Percentiles rank a stretch among this genome's conserved stretches.
phyloP scores from a whole-genome alignment of 2,113 vertebrate genomes.

The Hepsetus odoe region DNA sequence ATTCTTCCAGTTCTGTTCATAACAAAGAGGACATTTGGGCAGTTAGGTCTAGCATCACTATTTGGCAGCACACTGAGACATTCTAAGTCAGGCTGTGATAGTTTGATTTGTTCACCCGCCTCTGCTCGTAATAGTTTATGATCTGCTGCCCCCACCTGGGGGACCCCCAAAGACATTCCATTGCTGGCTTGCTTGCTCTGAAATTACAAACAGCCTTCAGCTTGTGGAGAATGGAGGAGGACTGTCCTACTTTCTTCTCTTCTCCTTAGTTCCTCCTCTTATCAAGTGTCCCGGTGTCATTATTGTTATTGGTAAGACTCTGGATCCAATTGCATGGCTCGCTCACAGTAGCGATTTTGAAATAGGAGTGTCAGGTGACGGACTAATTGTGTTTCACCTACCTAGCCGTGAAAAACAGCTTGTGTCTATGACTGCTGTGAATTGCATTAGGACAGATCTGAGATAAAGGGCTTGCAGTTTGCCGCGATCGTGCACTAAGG shows the following conservation, averaged over 20 bases:
- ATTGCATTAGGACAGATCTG: conserved; percentile 35
- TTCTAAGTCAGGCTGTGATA: conserved; percentile 51
- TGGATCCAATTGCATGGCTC: conserved; percentile 32
- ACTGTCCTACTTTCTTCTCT: conserved; percentile 14
- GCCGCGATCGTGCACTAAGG: neutral
- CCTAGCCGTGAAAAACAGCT: conserved; percentile 41
- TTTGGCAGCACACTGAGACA: conserved; percentile 52
- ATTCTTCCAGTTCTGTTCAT: neutral
- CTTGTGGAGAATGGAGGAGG: conserved; percentile 21
- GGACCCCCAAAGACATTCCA: conserved; percentile 40
- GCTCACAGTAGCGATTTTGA: conserved; percentile 35
- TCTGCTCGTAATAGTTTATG: conserved; percentile 35
- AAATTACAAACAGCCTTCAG: conserved; percentile 47
- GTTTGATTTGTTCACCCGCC: conserved; percentile 27
- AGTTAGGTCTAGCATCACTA: neutral
- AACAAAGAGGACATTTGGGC: conserved; percentile 12
- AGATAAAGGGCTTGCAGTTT: neutral
- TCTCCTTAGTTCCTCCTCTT: conserved; percentile 24
- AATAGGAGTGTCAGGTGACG: conserved; percentile 46
- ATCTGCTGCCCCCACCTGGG: conserved; percentile 63
- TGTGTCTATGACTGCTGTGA: conserved; percentile 25
- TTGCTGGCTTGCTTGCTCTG: conserved; percentile 38
- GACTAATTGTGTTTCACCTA: conserved; percentile 51
- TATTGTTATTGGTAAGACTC: conserved; percentile 38
- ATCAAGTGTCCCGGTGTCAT: conserved; percentile 41